Base-by-base conservation (phyloP, 2,113 vertebrate species). In the Hippocampus mohnikei region DNA sequence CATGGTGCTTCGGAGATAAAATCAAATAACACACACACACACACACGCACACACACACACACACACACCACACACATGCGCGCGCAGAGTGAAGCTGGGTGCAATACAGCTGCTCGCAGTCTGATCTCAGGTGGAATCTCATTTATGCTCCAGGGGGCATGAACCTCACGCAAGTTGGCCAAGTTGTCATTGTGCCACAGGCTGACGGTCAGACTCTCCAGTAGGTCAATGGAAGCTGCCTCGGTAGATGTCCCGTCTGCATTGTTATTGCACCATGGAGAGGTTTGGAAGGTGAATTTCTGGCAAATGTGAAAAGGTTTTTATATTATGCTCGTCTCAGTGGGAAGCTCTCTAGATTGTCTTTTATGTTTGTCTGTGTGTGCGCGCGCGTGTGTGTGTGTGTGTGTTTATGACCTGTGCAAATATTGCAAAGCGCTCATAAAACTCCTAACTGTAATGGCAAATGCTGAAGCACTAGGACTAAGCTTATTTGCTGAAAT, bases 141-240 rank as follows among this genome's bases (percentile, higher is more conserved):
- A 87, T 86, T 86, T 70, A 79, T 84, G 73, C 77, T 84, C 33
- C 37, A 44, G 72, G 76, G n/a, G 78, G 65, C 81, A 82, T 37
- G 5, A 79, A 73, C 80, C 86, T 87, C 84, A 87, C 48, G n/a
- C 69, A 53, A 76, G 82, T 76, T 70, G 78, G 82, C 87, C 78
- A 77, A 84, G 74, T 84, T 83, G 83, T 81, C 85, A 87, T 33
- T 66, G 65, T 72, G 46, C 48, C 50, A 63, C 70, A 72, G 61
- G 74, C 70, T 70, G 66, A 69, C 80, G 20, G 52, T 70, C 58
- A 8, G 74, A 73, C 58, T 77, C 84, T 77, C 82, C 69, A 50
- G 80, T 1, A 71, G 79, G 72, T 79, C 70, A 73, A 74, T 60
- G 71, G 70, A 78, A 73, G 68, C 73, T 82, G 80, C 83, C 77